These are phyloP conservation scores for Octodon degus DNA, from an alignment of 2,113 vertebrate species.

Conservation along the genomic window DNA sequence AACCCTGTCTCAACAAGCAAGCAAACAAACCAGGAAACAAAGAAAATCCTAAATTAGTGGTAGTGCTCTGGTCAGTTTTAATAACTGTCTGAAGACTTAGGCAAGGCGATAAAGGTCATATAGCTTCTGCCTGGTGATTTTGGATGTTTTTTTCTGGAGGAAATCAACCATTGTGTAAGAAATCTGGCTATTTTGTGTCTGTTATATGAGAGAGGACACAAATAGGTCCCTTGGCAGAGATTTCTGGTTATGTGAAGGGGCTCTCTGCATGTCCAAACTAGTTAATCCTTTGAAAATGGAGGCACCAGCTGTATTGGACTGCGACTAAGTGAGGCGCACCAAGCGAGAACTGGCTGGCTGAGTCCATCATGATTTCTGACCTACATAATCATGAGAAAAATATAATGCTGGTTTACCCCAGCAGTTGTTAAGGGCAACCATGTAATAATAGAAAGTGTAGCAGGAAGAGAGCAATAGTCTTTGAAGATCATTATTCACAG, in stretches of 20 bases:
- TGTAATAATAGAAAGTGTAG: background rate
- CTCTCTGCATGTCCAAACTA: accelerated
- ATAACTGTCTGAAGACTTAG: background rate
- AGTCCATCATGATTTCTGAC: background rate
- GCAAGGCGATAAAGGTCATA: background rate
- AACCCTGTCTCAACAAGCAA: background rate
- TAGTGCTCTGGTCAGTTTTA: background rate
- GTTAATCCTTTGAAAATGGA: background rate
- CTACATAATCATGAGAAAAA: background rate
- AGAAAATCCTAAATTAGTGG: background rate
- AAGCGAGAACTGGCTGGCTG: background rate
- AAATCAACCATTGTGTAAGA: background rate
- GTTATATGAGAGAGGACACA: background rate
- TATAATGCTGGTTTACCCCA: background rate
- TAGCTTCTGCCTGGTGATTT: background rate
- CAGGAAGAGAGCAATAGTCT: background rate
- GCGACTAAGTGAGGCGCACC: background rate
- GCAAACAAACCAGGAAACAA: background rate
- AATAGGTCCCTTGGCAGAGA: background rate
- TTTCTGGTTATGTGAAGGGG: background rate
- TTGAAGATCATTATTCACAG: background rate
- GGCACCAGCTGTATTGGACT: background rate
- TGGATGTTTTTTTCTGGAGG: background rate
- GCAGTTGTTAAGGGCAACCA: background rate
- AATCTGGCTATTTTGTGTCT: background rate